A percentile compares a stretch with the other conserved stretches of the same genome.
Conservation (phyloP, 2,888 invertebrate genomes). For the Conistra vaccinii region DNA sequence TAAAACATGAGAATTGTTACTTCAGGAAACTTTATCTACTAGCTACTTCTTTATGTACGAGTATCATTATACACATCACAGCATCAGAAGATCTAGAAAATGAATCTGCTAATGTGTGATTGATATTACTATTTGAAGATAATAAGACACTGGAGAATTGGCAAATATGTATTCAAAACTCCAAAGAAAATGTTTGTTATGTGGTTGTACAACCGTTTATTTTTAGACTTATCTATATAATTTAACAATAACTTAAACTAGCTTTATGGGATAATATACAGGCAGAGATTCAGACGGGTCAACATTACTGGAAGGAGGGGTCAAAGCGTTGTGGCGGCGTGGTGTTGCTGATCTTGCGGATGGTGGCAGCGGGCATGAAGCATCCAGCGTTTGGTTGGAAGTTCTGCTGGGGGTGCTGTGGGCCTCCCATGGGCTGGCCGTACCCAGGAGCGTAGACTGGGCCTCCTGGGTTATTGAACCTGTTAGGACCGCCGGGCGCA, state of each 20-base stretch:
- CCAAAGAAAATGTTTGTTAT: constrained; percentile 18
- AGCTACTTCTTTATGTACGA: background rate
- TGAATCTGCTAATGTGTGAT: background rate
- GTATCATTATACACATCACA: background rate
- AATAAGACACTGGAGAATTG: background rate
- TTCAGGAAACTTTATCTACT: background rate
- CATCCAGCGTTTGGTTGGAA: constrained; percentile 71
- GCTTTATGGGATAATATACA: constrained; percentile 43
- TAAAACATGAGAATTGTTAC: background rate
- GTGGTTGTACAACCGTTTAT: constrained; percentile 49
- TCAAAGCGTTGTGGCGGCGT: constrained; percentile 73
- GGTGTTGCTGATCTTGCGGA: constrained; percentile 76
- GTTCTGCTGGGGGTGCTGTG: constrained; percentile 65
- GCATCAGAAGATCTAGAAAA: too few relatives aligned
- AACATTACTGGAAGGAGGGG: constrained; percentile 67
- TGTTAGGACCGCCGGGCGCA: constrained; percentile 58
- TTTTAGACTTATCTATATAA: constrained; percentile 41
- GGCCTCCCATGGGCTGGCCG: constrained; percentile 67
- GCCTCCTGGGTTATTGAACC: constrained; percentile 61
- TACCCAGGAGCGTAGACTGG: constrained; percentile 72
- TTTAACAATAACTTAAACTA: constrained; percentile 59
- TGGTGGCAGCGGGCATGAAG: constrained; percentile 79
- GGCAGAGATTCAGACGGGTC: constrained; percentile 62
- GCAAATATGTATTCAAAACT: constrained; percentile 1
- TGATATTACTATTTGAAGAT: background rate